Conservation (phyloP, 2,113 vertebrate genomes). For the Rhinopomastus cyanomelas region DNA sequence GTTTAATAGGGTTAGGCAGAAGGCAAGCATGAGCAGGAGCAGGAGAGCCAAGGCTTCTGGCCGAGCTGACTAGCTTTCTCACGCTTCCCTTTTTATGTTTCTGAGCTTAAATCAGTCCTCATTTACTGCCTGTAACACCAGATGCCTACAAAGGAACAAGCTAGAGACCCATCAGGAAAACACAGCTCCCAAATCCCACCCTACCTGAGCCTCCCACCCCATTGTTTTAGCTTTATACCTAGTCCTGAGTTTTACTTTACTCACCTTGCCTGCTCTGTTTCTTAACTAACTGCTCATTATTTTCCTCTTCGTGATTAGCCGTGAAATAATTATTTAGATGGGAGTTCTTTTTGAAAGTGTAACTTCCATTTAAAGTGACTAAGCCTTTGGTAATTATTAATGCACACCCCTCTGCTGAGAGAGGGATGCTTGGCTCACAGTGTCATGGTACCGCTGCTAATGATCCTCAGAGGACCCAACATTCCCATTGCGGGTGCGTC, state of each 20-base stretch:
- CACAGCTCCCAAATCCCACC: neutral
- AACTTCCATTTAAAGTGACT: slow-evolving; percentile 63
- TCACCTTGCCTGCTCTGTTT: neutral
- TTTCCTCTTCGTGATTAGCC: slow-evolving; percentile 50
- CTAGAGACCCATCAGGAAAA: neutral
- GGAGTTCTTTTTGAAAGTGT: slow-evolving; percentile 51
- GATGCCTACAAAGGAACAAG: neutral
- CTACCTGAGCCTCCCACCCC: neutral
- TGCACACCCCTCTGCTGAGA: slow-evolving; percentile 72
- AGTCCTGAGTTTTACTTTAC: neutral
- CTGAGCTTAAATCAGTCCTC: neutral
- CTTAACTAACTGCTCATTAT: neutral
- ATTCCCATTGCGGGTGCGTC: slow-evolving; percentile 93
- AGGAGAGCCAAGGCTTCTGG: neutral
- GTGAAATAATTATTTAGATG: slow-evolving; percentile 63
- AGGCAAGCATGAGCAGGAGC: neutral
- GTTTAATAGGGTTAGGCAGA: neutral
- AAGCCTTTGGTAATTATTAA: slow-evolving; percentile 74
- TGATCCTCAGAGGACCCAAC: slow-evolving; percentile 89
- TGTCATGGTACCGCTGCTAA: slow-evolving; percentile 88
- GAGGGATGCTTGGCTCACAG: slow-evolving; percentile 82
- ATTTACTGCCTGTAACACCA: neutral
- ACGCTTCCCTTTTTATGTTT: neutral
- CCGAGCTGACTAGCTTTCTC: neutral
- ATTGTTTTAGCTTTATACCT: neutral